phyloP scores from a whole-genome alignment of 2,888 invertebrate genomes.

The Andricus curvator region DNA sequence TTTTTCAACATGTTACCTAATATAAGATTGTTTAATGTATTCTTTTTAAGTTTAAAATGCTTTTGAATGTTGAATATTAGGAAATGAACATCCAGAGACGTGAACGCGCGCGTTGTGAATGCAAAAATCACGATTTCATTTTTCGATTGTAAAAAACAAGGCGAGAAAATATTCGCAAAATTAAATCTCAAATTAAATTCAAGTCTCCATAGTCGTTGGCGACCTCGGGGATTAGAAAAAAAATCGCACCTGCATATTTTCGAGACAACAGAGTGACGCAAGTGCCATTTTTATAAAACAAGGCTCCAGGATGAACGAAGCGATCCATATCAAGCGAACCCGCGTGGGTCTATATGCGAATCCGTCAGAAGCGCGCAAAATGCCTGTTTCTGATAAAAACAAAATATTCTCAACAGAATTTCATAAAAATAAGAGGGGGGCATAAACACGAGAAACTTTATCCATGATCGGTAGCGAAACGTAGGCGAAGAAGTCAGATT shows the following conservation, averaged over 20 bases:
- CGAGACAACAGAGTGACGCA: slow-evolving; percentile 26
- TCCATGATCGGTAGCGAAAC: slow-evolving; percentile 47
- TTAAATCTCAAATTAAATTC: neutral
- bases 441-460: slow-evolving; percentile 45
- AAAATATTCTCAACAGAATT: slow-evolving; percentile 25
- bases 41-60: too few species aligned
- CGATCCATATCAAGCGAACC: slow-evolving; percentile 30
- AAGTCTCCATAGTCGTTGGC: neutral
- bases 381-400: slow-evolving; percentile 36
- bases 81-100: too few species aligned
- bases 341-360: slow-evolving; percentile 19
- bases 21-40: too few species aligned
- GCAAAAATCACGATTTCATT: neutral
- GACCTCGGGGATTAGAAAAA: slow-evolving; percentile 45
- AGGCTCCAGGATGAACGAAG: slow-evolving; percentile 25
- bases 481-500: slow-evolving; percentile 51
- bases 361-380: neutral
- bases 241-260: slow-evolving; percentile 54
- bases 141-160: neutral
- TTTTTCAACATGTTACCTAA: too few species aligned
- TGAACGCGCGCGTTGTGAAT: too few species aligned
- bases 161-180: neutral
- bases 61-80: too few species aligned
- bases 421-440: slow-evolving; percentile 41
- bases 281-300: slow-evolving; percentile 38